Percentiles rank a stretch among this genome's conserved stretches.
Conservation (phyloP, 2,797 vertebrate species). For the Hippopotamyrus pictus region DNA sequence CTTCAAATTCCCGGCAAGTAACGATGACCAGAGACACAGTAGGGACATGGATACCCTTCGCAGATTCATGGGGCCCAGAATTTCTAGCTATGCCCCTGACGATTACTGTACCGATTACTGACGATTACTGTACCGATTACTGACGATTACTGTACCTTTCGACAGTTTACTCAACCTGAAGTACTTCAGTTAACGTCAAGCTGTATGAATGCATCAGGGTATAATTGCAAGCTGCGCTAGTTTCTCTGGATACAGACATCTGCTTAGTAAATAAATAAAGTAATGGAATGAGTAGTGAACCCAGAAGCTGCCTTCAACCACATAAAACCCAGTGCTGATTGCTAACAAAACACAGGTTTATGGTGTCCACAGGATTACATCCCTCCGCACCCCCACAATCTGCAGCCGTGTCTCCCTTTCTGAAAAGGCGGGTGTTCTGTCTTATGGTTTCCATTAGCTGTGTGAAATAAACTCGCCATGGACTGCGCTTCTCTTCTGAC, state of each 20-base stretch:
- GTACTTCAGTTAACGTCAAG: neutral
- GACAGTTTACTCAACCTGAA: neutral
- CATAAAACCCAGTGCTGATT: constrained; percentile 15
- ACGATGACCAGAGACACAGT: neutral
- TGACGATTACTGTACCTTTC: neutral
- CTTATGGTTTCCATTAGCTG: constrained; percentile 28
- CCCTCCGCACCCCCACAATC: neutral
- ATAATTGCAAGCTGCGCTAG: neutral
- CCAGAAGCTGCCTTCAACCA: constrained; percentile 12
- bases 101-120: neutral
- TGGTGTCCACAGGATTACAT: constrained; percentile 7
- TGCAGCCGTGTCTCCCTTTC: neutral
- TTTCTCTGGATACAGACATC: constrained; percentile 10
- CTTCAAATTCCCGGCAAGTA: neutral
- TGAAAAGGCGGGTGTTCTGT: neutral
- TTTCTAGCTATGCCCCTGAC: neutral
- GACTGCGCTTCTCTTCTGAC: neutral
- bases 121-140: neutral
- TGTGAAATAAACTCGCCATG: constrained; percentile 10
- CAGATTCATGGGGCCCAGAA: neutral
- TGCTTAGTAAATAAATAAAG: constrained; percentile 15
- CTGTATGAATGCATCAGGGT: neutral
- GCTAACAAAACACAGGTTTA: constrained; percentile 20
- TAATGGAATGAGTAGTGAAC: neutral
- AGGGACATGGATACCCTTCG: neutral